Percentiles rank a stretch among this genome's conserved stretches.
Evolutionary conservation across 1,140 invertebrate species (phyloP).

Genomic region (Temnothorax longispinosus): DNA sequence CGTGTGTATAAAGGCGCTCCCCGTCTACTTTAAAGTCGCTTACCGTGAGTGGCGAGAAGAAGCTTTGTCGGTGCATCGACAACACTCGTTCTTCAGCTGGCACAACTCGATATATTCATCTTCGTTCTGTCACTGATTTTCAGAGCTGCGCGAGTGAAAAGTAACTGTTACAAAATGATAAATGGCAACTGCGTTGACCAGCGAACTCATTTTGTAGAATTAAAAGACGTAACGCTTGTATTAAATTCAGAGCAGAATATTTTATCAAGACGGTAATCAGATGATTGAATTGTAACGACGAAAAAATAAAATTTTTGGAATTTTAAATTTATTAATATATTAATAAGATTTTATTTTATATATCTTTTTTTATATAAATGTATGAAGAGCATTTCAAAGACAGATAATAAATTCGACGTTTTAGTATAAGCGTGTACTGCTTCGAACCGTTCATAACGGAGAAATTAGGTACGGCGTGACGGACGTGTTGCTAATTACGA

Average conservation of each 20-base stretch:
- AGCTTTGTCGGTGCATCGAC: slow-evolving; percentile 62
- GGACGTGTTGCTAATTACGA: too few species aligned
- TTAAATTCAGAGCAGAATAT: neutral
- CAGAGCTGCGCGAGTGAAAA: neutral
- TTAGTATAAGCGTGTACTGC: too few species aligned
- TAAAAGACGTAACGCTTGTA: neutral
- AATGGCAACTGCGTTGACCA: neutral
- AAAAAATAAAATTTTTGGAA: neutral
- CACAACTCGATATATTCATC: slow-evolving; percentile 49
- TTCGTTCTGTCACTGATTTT: neutral
- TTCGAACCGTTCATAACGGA: too few species aligned
- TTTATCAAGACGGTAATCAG: neutral
- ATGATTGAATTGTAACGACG: neutral
- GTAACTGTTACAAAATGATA: neutral
- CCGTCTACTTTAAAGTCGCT: slow-evolving; percentile 37
- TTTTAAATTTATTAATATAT: neutral
- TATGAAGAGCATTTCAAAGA: too few species aligned
- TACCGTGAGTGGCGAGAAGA: slow-evolving; percentile 45
- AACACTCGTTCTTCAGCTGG: neutral
- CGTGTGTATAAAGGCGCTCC: neutral
- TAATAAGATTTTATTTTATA: neutral
- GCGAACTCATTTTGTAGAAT: neutral
- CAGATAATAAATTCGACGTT: too few species aligned
- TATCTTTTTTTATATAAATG: neutral
- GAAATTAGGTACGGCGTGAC: too few species aligned